phyloP scores from a whole-genome alignment of 2,113 vertebrate genomes.

The Myrmecobius fasciatus region DNA sequence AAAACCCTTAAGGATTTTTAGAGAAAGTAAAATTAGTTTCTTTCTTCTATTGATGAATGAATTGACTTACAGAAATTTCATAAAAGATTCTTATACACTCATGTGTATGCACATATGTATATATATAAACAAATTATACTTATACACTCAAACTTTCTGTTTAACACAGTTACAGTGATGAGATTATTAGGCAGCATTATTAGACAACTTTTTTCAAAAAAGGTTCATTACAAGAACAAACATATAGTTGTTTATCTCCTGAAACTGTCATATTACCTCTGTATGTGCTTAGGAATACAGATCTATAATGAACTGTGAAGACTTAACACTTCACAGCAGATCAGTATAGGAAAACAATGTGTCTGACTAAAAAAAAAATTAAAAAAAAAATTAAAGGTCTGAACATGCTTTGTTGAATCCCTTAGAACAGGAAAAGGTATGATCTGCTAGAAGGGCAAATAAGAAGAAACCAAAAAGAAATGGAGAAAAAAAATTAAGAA shows the following conservation, averaged over 20 bases:
- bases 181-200: background rate
- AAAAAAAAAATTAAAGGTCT: no score
- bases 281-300: background rate
- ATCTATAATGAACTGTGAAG: background rate
- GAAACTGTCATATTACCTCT: background rate
- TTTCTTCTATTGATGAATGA: conserved; percentile 65
- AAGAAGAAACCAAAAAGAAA: background rate
- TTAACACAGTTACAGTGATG: background rate
- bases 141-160: background rate
- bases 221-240: background rate
- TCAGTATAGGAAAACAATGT: background rate
- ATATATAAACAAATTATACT: no score
- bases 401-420: background rate
- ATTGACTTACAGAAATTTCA: conserved; percentile 59
- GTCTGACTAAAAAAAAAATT: background rate
- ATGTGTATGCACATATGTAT: no score
- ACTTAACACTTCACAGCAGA: background rate
- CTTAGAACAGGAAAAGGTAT: background rate
- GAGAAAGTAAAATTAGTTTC: conserved; percentile 5
- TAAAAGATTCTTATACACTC: conserved; percentile 11
- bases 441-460: background rate
- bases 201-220: background rate
- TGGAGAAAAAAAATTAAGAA: background rate
- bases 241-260: background rate
- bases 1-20: conserved; percentile 56